Conservation (phyloP, 2,888 invertebrate species). For the Napeogenes sylphis region DNA sequence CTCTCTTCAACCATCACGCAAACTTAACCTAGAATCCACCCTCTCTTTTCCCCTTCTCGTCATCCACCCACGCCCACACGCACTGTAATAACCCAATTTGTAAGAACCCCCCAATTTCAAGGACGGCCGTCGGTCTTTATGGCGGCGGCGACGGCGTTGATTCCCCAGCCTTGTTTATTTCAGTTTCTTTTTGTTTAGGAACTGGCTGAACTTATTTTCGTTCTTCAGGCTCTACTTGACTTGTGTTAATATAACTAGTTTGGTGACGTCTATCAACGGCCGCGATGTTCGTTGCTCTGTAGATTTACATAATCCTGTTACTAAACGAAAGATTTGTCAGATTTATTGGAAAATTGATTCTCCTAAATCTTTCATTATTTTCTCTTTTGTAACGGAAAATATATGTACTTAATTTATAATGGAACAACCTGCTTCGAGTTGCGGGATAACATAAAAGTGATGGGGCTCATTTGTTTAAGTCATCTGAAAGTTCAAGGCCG, state of each 20-base stretch:
- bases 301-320: no score
- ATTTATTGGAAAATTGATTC: no score
- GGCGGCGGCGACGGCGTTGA: conserved; percentile 77
- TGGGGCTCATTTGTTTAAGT: conserved; percentile 70
- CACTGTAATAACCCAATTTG: conserved; percentile 78
- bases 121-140: conserved; percentile 78
- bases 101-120: conserved; percentile 78
- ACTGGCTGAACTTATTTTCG: conserved; percentile 74
- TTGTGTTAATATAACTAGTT: conserved; percentile 49
- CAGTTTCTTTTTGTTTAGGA: conserved; percentile 77
- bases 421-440: conserved; percentile 17
- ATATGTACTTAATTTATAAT: conserved; percentile 9
- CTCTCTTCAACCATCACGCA: conserved; percentile 42
- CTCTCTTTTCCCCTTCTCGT: conserved; percentile 57
- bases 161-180: conserved; percentile 78
- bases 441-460: conserved; percentile 29
- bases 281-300: background rate
- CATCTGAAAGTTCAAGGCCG: conserved; percentile 72
- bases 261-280: conserved; percentile 20
- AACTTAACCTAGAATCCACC: conserved; percentile 31
- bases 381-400: background rate
- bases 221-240: conserved; percentile 45
- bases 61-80: conserved; percentile 66
- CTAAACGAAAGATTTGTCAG: no score
- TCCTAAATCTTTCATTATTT: no score